Evolutionary conservation across 2,797 vertebrate species (phyloP), one percentile per base, ranked within the genome.

Genomic region (Monodelphis domestica): DNA sequence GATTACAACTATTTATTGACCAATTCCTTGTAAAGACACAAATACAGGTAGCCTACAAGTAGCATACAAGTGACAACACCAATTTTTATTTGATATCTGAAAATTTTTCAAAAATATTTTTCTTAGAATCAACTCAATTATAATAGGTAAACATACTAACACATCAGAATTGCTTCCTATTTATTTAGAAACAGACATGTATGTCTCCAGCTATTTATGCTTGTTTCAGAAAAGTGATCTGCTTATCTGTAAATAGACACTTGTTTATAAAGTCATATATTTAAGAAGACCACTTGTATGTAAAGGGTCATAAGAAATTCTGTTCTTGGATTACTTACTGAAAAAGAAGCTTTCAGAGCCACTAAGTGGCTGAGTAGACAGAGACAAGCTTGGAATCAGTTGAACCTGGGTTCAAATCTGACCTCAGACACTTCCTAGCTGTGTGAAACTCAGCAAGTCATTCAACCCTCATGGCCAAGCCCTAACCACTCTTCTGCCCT

Each of bases 211-310:
- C 26, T 84, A 84, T 26, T 84, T 26, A 84, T 84, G 24, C 38
- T 50, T 50, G 38, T 50, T 84, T 84, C 70, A 50, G 21, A 84
- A 84, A 84, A 45, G 9, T 78, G 38, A 78, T 78, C 7, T 88
- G 63, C 12, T 50, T 93, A 92, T 95, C 91, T 94, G 55, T 91
- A 87, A 94, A 52, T 91, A 5, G 54, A 24, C 91, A 45, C 11
- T 51, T 93, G 88, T 95, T 94, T 90, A 84, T 5, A 70, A 59
- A 59, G 57, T 2, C 51, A 52, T 93, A 91, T 90, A 50, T 84
- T 78, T 84, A 26, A 26, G 38, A 84, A 84, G 21, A 50, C 10
- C 9, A 84, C 3, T 11, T 50, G 21, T 28, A 84, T 26, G 38
- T 45, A 78, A 78, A 84, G 70, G 21, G 7, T 21, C 70, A 50